A percentile compares a stretch with the other conserved stretches of the same genome.
These are phyloP conservation scores for Elymnias hypermnestra DNA, from an alignment of 1,140 invertebrate species.

Conservation along the genomic window DNA sequence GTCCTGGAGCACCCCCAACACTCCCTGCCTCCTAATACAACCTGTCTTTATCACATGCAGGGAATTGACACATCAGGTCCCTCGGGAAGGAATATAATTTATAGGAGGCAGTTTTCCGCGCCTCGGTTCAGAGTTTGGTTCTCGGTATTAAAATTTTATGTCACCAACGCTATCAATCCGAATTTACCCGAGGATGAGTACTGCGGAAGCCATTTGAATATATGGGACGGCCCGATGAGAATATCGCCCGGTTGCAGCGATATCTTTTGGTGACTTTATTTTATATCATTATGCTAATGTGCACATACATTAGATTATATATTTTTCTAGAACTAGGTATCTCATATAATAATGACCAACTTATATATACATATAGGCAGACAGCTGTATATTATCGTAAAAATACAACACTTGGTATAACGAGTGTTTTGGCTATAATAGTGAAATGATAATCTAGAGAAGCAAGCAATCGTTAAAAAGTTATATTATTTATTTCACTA, in stretches of 20 bases:
- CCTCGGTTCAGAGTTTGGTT: conserved; percentile 89
- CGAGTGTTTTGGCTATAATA: too few species aligned
- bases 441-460: too few species aligned
- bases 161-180: conserved; percentile 77
- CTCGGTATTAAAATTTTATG: conserved; percentile 91
- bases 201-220: conserved; percentile 86
- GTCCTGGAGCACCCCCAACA: conserved; percentile 87
- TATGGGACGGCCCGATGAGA: conserved; percentile 89
- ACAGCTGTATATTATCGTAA: too few species aligned
- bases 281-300: too few species aligned
- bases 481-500: too few species aligned
- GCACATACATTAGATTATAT: too few species aligned
- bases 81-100: conserved; percentile 79
- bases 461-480: too few species aligned
- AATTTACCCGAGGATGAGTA: conserved; percentile 81
- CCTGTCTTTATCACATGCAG: conserved; percentile 90
- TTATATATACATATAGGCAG: too few species aligned
- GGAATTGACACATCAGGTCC: conserved; percentile 77
- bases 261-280: conserved; percentile 84
- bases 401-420: too few species aligned
- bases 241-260: conserved; percentile 87
- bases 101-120: conserved; percentile 78
- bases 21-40: conserved; percentile 89
- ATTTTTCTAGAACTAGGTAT: too few species aligned
- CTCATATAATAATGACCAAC: too few species aligned